Conservation (phyloP, 2,797 vertebrate genomes). For the Atherinosoma microstoma region DNA sequence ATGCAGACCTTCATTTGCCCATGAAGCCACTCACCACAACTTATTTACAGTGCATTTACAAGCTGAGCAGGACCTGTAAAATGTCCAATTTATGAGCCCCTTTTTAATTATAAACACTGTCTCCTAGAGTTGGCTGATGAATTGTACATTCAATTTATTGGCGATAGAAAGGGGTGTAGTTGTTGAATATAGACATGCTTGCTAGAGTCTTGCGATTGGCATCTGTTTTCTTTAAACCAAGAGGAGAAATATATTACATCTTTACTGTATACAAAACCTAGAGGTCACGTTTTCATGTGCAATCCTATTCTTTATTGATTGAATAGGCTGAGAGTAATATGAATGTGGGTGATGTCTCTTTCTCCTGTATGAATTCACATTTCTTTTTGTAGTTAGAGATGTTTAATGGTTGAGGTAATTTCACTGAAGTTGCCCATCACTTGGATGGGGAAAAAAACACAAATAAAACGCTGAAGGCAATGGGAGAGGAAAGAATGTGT, state of each 20-base stretch:
- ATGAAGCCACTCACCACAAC: slow-evolving; percentile 77
- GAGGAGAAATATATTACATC: slow-evolving; percentile 56
- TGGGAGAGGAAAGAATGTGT: slow-evolving; percentile 1
- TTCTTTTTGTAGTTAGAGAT: slow-evolving; percentile 13
- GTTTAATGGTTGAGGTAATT: slow-evolving; percentile 33
- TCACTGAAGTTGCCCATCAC: background rate
- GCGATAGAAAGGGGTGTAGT: slow-evolving; percentile 42
- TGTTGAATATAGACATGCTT: slow-evolving; percentile 58
- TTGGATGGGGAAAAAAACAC: background rate
- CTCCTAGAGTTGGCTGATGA: slow-evolving; percentile 82
- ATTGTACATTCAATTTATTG: slow-evolving; percentile 82
- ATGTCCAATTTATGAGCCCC: slow-evolving; percentile 84
- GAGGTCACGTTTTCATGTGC: slow-evolving; percentile 60
- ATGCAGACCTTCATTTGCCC: slow-evolving; percentile 64
- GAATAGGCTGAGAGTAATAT: slow-evolving; percentile 31
- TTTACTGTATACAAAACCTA: slow-evolving; percentile 52
- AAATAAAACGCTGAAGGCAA: background rate
- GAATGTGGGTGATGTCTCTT: slow-evolving; percentile 22
- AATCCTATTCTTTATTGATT: slow-evolving; percentile 63
- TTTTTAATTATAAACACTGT: slow-evolving; percentile 91
- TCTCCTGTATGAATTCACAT: slow-evolving; percentile 10
- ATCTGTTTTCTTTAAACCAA: slow-evolving; percentile 48
- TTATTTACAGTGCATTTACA: slow-evolving; percentile 86
- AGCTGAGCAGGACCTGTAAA: slow-evolving; percentile 81
- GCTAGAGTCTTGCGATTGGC: slow-evolving; percentile 44